These are phyloP conservation scores for Trachythela sp. DNA, from an alignment of 64 coral and sea anemone species.

Conservation along the genomic window DNA sequence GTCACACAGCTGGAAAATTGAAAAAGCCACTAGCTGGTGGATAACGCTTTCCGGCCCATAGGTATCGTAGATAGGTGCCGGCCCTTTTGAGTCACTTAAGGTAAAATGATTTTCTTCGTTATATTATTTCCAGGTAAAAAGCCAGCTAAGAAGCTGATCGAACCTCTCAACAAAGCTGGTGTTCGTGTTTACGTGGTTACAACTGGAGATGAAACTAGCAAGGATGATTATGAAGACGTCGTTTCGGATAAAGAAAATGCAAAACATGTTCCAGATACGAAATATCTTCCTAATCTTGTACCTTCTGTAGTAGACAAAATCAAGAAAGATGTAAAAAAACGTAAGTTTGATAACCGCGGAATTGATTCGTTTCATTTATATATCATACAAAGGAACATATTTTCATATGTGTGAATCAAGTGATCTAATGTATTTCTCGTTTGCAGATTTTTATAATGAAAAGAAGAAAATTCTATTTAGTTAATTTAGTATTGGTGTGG, in stretches of 20 bases:
- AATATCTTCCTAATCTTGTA: neutral
- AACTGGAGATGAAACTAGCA: neutral
- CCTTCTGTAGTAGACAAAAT: neutral
- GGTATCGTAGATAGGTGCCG: too few species aligned
- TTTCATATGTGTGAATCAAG: too few species aligned
- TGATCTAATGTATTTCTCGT: too few species aligned
- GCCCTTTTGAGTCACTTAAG: neutral
- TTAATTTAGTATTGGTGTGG: neutral
- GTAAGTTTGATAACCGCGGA: neutral
- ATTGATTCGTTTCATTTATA: neutral
- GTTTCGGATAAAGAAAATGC: neutral
- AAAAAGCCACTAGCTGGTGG: too few species aligned
- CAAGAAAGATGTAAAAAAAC: neutral
- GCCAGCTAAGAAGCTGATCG: neutral
- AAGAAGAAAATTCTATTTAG: neutral
- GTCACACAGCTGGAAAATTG: too few species aligned
- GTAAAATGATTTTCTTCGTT: neutral
- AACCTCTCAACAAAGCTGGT: neutral
- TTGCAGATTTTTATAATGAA: too few species aligned
- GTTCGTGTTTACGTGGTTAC: slow-evolving; percentile 1
- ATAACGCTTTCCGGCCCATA: too few species aligned
- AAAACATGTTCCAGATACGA: neutral
- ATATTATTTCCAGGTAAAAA: neutral
- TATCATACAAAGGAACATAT: neutral
- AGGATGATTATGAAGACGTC: neutral